These are phyloP conservation scores for Parochlus steinenii DNA, from an alignment of 2,888 invertebrate genomes.

Conservation along the genomic window DNA sequence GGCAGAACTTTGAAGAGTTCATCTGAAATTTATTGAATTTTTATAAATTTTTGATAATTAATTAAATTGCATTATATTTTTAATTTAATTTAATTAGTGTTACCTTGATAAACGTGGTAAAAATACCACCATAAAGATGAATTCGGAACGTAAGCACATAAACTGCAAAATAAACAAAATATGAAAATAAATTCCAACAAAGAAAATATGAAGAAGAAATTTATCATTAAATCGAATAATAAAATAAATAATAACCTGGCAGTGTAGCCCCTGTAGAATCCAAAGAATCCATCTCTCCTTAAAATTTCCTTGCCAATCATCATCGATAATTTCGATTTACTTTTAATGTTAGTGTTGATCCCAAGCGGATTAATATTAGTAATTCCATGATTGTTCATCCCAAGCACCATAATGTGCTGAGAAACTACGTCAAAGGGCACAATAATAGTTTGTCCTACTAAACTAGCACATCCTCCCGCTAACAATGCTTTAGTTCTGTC, in stretches of 20 bases:
- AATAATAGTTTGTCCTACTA: slow-evolving; percentile 87
- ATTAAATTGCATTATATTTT: slow-evolving; percentile 1
- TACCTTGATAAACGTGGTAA: slow-evolving; percentile 88
- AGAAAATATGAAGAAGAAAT: no score
- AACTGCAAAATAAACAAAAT: no score
- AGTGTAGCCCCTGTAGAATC: slow-evolving; percentile 87
- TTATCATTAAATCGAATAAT: no score
- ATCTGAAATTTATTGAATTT: slow-evolving; percentile 37
- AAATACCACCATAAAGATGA: slow-evolving; percentile 97
- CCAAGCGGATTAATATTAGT: slow-evolving; percentile 12
- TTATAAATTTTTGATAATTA: neutral
- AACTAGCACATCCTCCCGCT: slow-evolving; percentile 80
- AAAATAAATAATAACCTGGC: slow-evolving; percentile 81
- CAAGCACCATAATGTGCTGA: slow-evolving; percentile 92
- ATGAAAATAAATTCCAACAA: no score
- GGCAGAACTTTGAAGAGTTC: slow-evolving; percentile 58
- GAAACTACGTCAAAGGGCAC: slow-evolving; percentile 95
- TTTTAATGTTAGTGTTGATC: slow-evolving; percentile 4
- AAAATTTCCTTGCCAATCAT: slow-evolving; percentile 64
- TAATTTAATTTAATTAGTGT: slow-evolving; percentile 7
- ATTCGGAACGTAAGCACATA: slow-evolving; percentile 92
- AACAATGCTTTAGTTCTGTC: slow-evolving; percentile 49
- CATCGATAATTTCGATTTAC: slow-evolving; percentile 9
- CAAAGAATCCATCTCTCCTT: slow-evolving; percentile 60
- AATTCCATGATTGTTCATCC: slow-evolving; percentile 36